A percentile compares a stretch with the other conserved stretches of the same genome.
Evolutionary conservation across 1,140 invertebrate genomes (phyloP).

Genomic region (Leptinotarsa defecta): DNA sequence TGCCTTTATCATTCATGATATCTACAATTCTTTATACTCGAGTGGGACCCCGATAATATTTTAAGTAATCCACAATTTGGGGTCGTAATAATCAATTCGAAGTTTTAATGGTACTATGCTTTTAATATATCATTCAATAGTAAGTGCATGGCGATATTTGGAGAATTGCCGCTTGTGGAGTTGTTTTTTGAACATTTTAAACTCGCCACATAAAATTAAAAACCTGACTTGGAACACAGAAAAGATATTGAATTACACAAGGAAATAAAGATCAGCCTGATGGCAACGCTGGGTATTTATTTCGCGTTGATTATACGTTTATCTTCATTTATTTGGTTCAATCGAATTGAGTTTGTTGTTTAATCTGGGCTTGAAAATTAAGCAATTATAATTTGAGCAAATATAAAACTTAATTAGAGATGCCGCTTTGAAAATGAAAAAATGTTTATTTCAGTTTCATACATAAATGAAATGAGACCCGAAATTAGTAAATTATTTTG

Average conservation of each 20-base stretch:
- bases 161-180: neutral
- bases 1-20: no score
- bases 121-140: neutral
- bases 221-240: neutral
- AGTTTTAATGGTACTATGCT: neutral
- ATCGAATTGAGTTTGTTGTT: neutral
- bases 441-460: neutral
- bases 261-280: neutral
- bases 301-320: neutral
- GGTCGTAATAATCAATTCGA: neutral
- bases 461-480: neutral
- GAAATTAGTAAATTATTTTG: neutral
- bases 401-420: neutral
- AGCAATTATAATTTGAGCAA: constrained; percentile 2
- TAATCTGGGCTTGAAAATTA: neutral
- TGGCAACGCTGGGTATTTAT: neutral
- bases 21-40: no score
- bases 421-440: neutral
- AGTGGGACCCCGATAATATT: neutral
- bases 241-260: neutral
- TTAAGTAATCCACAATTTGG: neutral
- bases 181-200: neutral
- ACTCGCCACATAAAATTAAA: neutral
- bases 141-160: neutral
- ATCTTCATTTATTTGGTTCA: neutral